Percentiles rank a stretch among this genome's conserved stretches.
Conservation (phyloP, 2,113 vertebrate genomes). For the Corythornis madagascariensis region DNA sequence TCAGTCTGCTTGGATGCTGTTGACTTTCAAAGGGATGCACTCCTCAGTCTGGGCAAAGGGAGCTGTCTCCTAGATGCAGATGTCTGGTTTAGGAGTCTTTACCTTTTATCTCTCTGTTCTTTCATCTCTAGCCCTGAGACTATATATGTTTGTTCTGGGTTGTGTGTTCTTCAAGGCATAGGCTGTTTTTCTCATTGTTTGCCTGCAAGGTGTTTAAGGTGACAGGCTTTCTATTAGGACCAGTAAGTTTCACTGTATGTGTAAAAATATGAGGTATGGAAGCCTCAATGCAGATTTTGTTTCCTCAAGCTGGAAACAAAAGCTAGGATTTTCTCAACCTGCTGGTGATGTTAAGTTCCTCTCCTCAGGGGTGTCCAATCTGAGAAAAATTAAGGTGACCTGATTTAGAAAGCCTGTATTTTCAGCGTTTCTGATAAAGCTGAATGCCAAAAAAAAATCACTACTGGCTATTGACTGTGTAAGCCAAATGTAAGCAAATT, state of each 20-base stretch:
- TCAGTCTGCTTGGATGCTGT: not conserved
- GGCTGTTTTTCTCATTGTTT: not conserved
- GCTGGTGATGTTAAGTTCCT: not conserved
- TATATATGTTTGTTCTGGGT: not conserved
- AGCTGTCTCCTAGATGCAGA: not conserved
- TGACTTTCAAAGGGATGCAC: not conserved
- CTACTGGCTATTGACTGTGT: not conserved
- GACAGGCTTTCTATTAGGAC: not conserved
- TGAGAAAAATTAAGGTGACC: not conserved
- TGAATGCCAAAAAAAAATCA: not conserved
- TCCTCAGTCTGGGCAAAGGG: not conserved
- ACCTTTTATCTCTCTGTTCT: not conserved
- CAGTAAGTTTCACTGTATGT: not conserved
- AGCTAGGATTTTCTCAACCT: not conserved
- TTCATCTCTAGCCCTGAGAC: not conserved
- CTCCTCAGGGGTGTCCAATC: not conserved
- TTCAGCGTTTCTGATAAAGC: not conserved
- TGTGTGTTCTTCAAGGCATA: not conserved
- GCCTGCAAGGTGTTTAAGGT: not conserved
- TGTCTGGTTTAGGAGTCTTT: not conserved
- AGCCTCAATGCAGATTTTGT: not conserved
- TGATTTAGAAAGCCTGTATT: not conserved
- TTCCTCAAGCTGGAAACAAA: not conserved
- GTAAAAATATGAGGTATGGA: not conserved
- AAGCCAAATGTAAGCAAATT: conserved; percentile 50